Base-by-base conservation (phyloP, 2,113 vertebrate species). In the Aleadryas rufinucha region DNA sequence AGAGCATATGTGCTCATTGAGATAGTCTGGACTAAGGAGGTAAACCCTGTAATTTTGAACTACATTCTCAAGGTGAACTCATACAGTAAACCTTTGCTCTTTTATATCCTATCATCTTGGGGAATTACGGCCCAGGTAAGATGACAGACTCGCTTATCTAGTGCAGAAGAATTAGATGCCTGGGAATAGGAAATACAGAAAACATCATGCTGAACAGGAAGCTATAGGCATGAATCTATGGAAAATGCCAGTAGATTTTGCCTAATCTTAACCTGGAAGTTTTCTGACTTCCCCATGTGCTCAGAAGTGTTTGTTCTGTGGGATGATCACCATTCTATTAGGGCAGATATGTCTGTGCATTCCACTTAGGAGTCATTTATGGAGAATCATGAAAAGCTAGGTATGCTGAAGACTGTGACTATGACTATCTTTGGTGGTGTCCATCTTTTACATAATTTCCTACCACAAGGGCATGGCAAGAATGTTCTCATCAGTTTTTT, bases 361-460 rank as follows among this genome's bases (percentile, higher is more conserved):
- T 89, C 49, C 27, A 56, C 60, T 75, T 68, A 39, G 22, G 45
- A 87, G 37, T 45, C 5, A 49, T 70, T 70, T 44, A 13, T 50
- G 45, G 63, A 57, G 71, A 90, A 61, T n/a, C 35, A 26, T 31
- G 14, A 53, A 82, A 60, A 92, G 18, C 26, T 80, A 88, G 63
- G 57, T 68, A 37, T 77, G 50, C 33, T 16, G 3, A 72, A 64
- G 37, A 37, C 53, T 61, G 6, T 60, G 41, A 57, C 57, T 72
- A 5, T 56, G 70, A 61, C 24, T 56, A 6, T 33, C 37, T 80
- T 65, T 88, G 63, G 42, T 50, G 54, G 13, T 88, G 79, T 53
- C 53, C 59, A 33, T 87, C 56, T 78, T 95, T 96, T 93, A 59
- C 68, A 78, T 84, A 84, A 96, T 66, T 63, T 84, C 69, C 21